These are phyloP conservation scores for Hepsetus odoe DNA, from an alignment of 2,113 vertebrate species.

Conservation along the genomic window DNA sequence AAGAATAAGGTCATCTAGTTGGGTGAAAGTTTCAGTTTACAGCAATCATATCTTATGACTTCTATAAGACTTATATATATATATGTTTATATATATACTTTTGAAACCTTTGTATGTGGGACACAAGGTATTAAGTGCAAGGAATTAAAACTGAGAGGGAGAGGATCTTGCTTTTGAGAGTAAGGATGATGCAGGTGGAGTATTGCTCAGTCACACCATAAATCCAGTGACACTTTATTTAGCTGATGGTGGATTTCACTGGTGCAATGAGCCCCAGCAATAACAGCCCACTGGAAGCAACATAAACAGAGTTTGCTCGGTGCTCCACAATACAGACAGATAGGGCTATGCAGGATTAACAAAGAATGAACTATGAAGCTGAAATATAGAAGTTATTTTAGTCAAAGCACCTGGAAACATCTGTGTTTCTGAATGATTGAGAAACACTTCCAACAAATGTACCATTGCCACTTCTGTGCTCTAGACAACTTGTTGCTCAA, in stretches of 20 bases:
- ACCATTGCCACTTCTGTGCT: slow-evolving; percentile 3
- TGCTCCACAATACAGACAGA: slow-evolving; percentile 37
- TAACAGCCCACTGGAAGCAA: slow-evolving; percentile 64
- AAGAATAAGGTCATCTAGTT: not conserved
- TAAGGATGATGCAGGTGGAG: slow-evolving; percentile 72
- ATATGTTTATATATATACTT: no score
- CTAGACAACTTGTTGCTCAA: not conserved
- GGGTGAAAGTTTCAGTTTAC: no score
- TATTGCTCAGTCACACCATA: slow-evolving; percentile 72
- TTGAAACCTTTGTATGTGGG: not conserved
- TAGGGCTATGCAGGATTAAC: slow-evolving; percentile 24
- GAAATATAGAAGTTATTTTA: not conserved
- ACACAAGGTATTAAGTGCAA: not conserved
- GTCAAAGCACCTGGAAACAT: not conserved
- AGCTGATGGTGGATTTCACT: slow-evolving; percentile 71
- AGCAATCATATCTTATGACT: no score
- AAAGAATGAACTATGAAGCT: slow-evolving; percentile 16
- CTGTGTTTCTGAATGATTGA: not conserved
- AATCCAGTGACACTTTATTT: slow-evolving; percentile 80
- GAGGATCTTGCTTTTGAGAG: slow-evolving; percentile 29
- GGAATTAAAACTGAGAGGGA: not conserved
- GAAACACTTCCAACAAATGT: not conserved
- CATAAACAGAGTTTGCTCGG: slow-evolving; percentile 71
- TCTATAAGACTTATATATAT: no score
- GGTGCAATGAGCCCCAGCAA: slow-evolving; percentile 61